Evolutionary conservation across 2,888 invertebrate genomes (phyloP).

Genomic region (Trachelus stipa): DNA sequence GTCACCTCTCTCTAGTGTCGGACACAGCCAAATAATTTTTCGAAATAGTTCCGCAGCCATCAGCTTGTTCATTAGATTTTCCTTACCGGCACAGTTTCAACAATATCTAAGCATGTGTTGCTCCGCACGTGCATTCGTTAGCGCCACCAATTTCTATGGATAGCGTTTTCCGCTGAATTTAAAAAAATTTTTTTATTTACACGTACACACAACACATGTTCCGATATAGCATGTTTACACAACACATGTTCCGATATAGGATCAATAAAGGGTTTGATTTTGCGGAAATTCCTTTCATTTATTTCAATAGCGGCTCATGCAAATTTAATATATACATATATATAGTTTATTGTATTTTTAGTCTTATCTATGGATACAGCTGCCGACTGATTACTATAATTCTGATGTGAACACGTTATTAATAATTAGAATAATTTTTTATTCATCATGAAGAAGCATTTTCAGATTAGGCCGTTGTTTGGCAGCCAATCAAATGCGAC

Average conservation of each 20-base stretch:
- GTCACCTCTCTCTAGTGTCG: neutral
- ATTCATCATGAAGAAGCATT: slow-evolving; percentile 43
- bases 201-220: too few species aligned
- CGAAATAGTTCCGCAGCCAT: neutral
- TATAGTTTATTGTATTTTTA: neutral
- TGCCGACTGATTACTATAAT: neutral
- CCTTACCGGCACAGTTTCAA: neutral
- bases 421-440: neutral
- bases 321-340: too few species aligned
- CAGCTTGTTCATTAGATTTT: neutral
- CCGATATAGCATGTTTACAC: too few species aligned
- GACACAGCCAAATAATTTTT: neutral
- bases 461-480: slow-evolving; percentile 47
- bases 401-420: neutral
- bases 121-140: too few species aligned
- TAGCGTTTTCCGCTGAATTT: too few species aligned
- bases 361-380: neutral
- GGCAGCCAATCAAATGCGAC: slow-evolving; percentile 51
- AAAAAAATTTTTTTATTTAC: too few species aligned
- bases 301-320: too few species aligned
- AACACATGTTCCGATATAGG: too few species aligned
- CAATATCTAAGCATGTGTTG: too few species aligned
- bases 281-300: neutral
- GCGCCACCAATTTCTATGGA: too few species aligned
- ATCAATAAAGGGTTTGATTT: neutral